A percentile compares a stretch with the other conserved stretches of the same genome.
Evolutionary conservation across 2,888 invertebrate genomes (phyloP).

Genomic region (Copidosoma aretas): DNA sequence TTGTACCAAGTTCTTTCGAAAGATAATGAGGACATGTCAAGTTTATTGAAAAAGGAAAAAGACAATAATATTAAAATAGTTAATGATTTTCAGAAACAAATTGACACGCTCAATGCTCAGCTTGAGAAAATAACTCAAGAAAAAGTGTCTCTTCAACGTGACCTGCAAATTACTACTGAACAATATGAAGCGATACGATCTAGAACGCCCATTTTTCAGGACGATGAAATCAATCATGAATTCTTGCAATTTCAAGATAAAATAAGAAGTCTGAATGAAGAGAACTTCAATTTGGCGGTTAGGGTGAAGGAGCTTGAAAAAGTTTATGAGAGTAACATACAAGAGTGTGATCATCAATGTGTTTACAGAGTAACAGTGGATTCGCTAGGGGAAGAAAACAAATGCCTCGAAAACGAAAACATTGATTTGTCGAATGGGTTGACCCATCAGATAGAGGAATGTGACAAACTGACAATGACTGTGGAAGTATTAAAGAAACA

Average conservation of each 20-base stretch:
- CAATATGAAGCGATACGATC: conserved; percentile 40
- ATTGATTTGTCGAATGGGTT: conserved; percentile 50
- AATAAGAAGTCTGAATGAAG: conserved; percentile 46
- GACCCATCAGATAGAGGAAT: conserved; percentile 53
- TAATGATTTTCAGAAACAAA: conserved; percentile 43
- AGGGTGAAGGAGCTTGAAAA: conserved; percentile 61
- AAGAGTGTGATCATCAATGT: conserved; percentile 51
- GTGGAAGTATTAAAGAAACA: conserved; percentile 44
- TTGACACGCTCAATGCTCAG: conserved; percentile 46
- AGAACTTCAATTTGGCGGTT: conserved; percentile 65
- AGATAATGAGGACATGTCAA: conserved; percentile 54
- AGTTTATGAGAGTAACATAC: conserved; percentile 47
- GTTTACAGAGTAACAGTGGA: conserved; percentile 46
- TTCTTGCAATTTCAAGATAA: conserved; percentile 43
- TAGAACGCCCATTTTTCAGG: conserved; percentile 26
- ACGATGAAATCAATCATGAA: conserved; percentile 42
- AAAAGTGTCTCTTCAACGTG: conserved; percentile 44
- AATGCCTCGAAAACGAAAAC: conserved; percentile 48
- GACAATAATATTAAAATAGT: conserved; percentile 42
- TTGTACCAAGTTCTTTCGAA: conserved; percentile 54
- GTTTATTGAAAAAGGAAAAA: conserved; percentile 48
- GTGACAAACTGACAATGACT: conserved; percentile 47
- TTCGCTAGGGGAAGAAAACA: conserved; percentile 39
- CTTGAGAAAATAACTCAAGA: conserved; percentile 46
- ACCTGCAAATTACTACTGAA: conserved; percentile 41